Percentiles rank a stretch among this genome's conserved stretches.
These are phyloP conservation scores for Parotia lawesii DNA, from an alignment of 2,113 vertebrate genomes.

Conservation along the genomic window DNA sequence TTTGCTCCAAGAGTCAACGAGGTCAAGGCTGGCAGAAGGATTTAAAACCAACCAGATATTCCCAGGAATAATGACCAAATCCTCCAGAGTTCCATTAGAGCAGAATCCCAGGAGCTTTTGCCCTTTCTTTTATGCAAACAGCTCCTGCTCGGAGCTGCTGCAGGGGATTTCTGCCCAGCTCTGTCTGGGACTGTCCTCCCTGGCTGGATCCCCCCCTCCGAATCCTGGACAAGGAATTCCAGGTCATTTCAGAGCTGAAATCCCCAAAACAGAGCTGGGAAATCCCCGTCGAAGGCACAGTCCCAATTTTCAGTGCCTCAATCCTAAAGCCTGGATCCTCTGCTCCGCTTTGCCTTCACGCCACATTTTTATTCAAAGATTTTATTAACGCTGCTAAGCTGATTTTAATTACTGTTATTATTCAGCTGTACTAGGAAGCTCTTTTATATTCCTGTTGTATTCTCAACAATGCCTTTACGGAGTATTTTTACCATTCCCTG, in stretches of 20 bases:
- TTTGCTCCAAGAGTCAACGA: background rate
- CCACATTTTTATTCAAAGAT: background rate
- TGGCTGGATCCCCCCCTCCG: rapidly evolving
- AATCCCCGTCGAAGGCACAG: rapidly evolving
- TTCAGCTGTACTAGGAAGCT: background rate
- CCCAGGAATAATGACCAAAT: background rate
- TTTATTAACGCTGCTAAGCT: background rate
- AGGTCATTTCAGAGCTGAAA: background rate
- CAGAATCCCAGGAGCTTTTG: background rate
- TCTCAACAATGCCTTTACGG: background rate
- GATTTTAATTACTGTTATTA: conserved; percentile 17
- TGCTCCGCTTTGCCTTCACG: background rate
- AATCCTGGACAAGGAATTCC: background rate
- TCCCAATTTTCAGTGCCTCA: background rate
- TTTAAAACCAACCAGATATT: background rate
- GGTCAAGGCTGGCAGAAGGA: background rate
- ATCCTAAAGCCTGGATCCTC: background rate
- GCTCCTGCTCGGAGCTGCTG: background rate
- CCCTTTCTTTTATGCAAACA: background rate
- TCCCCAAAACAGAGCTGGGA: background rate
- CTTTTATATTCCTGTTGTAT: background rate
- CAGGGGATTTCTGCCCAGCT: background rate
- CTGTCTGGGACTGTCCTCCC: background rate
- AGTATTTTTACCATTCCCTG: background rate
- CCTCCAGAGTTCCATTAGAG: background rate